phyloP scores from a whole-genome alignment of 2,797 vertebrate species.

The Chromis chromis region DNA sequence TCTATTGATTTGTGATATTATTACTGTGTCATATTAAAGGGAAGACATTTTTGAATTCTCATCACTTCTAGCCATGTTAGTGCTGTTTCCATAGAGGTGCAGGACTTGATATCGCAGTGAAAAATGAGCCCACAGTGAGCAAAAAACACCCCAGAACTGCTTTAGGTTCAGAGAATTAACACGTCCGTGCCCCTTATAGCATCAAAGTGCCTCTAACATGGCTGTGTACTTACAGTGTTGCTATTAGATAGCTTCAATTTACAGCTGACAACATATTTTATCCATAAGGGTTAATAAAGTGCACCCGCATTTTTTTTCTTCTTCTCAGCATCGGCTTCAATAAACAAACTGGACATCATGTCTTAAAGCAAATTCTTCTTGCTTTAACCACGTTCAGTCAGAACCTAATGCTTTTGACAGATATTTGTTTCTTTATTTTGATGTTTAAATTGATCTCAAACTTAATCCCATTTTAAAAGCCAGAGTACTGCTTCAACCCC shows the following conservation, averaged over 20 bases:
- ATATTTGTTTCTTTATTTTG: conserved; percentile 41
- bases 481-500: conserved; percentile 34
- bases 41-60: too few relatives aligned
- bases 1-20: too few relatives aligned
- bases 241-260: background rate
- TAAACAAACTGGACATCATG: conserved; percentile 21
- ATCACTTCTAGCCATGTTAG: too few relatives aligned
- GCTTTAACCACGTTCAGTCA: conserved; percentile 30
- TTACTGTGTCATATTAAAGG: too few relatives aligned
- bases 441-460: conserved; percentile 53
- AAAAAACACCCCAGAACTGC: too few relatives aligned
- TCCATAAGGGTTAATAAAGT: background rate
- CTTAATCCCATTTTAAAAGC: conserved; percentile 46
- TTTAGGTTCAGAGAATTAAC: too few relatives aligned
- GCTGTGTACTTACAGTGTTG: background rate
- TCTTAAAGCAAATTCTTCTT: conserved; percentile 30
- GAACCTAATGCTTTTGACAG: conserved; percentile 32
- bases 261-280: background rate
- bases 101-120: too few relatives aligned
- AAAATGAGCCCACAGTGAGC: too few relatives aligned
- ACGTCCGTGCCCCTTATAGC: background rate
- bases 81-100: too few relatives aligned
- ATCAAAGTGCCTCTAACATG: background rate
- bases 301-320: background rate
- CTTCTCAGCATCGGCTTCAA: conserved; percentile 12